Base-by-base conservation (phyloP, 2,888 invertebrate species). In the Drosophila algonquin region DNA sequence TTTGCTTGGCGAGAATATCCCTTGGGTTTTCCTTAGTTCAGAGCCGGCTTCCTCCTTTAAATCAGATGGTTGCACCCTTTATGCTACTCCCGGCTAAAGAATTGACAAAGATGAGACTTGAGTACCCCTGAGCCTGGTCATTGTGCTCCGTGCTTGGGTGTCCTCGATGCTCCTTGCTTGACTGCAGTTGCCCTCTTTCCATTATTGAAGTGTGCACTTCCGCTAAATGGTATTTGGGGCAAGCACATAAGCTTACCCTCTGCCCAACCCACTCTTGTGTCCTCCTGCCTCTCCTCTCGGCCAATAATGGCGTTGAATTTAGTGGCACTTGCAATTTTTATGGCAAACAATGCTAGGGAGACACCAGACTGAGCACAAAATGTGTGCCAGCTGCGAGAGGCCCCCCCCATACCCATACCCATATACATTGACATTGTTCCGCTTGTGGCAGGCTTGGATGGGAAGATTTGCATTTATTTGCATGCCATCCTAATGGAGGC, bases 221-320 rank as follows among this genome's bases (percentile, higher is more conserved):
- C 80, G 75, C 85, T 85, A 85, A 84, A 84, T 84, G 82, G 78
- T 81, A 85, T 84, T 83, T 82, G 85, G 83, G 76, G 80, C 85
- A 82, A 82, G 80, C 81, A 80, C 80, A 84, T 79, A 80, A 81
- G 82, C 81, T 75, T 63, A 73, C 40, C 40, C 40, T 40, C 5
- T 40, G 40, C 40, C 40, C 40, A 40, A 51, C 46, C 18, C 51
- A 16, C 65, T 32, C 51, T 12, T 18, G 56, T 14, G 21, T 45
- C 53, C 32, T 21, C 40, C 16, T 18, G 16, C 30, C 30, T 2
- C 30, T 30, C 30, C 50, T 50, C 14, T 24, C 55, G 24, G 48
- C 53, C 56, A 30, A 64, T 45, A 51, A 32, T 24, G 30, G 63
- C 51, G 45, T 35, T 59, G 59, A 73, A 83, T 75, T 81, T 78